Base-by-base conservation (phyloP, 2,797 vertebrate species). In the Parauchenoglanis ngamensis region DNA sequence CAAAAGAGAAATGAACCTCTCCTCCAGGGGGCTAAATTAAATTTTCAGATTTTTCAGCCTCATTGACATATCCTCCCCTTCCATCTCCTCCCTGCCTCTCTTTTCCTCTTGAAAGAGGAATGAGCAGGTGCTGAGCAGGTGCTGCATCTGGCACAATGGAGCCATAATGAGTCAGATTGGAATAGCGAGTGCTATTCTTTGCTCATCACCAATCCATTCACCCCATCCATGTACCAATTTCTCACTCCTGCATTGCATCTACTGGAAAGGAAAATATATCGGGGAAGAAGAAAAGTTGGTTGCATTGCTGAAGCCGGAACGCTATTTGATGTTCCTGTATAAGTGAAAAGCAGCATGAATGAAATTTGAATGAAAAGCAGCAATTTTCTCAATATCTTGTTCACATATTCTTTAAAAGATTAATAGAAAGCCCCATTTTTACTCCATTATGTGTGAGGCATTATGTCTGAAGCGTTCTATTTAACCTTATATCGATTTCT, bases 141-240 rank as follows among this genome's bases (percentile, higher is more conserved):
- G 83, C 83, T 73, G 67, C 83, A 59, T 72, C 21, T 84, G 49
- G 52, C 83, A 84, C 68, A 84, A 84, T 84, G 83, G 68, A n/a
- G 68, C 67, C 23, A n/a, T 84, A 84, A 84, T 84, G 83, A 84
- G 6, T 84, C 83, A 73, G 67, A 84, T 73, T 84, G 83, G 68
- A 56, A 73, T 25, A 73, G 83, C 31, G 68, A 73, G 35, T n/a
- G 52, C 83, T 84, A 84, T 84, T 73, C 83, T 84, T 73, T 72
- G 83, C 83, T 84, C 83, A 84, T 84, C 83, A 84, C 52, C 52
- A 84, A 52, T 84, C 83, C 68, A 73, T 84, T 84, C 83, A 84
- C 68, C 52, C 35, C 83, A 84, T 73, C 83, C 63, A 83, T 83
- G 63, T 83, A 54, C 8, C 83, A 84, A 84, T 84, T 84, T 84